Evolutionary conservation across 2,113 vertebrate genomes (phyloP).

Genomic region (Pao palembangensis): DNA sequence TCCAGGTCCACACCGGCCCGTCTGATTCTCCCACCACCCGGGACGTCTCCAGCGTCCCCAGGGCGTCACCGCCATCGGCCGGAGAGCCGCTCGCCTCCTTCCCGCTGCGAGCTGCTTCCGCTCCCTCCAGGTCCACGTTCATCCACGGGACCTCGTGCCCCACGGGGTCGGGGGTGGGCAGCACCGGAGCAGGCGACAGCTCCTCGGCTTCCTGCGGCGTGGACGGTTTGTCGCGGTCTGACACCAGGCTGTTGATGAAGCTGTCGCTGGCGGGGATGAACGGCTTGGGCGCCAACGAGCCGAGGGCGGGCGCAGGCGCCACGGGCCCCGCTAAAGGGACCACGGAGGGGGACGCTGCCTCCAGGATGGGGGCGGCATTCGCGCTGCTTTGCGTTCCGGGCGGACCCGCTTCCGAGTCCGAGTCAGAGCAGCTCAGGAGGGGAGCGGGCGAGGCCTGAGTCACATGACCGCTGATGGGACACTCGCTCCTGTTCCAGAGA

Average conservation of each 20-base stretch:
- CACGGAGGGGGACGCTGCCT: constrained; percentile 51
- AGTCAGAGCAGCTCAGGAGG: constrained; percentile 77
- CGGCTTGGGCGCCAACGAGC: constrained; percentile 44
- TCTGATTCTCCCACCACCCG: constrained; percentile 75
- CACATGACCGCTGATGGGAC: constrained; percentile 82
- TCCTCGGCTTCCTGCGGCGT: constrained; percentile 27
- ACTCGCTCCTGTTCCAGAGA: constrained; percentile 70
- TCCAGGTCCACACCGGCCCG: constrained; percentile 86
- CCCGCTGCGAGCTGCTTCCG: constrained; percentile 51
- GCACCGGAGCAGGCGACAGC: constrained; percentile 11
- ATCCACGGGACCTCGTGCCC: constrained; percentile 81
- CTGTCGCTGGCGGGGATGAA: constrained; percentile 74
- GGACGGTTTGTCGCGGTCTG: constrained; percentile 57
- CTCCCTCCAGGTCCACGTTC: constrained; percentile 89
- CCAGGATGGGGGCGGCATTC: constrained; percentile 31
- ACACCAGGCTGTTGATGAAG: constrained; percentile 76
- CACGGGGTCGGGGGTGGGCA: constrained; percentile 25
- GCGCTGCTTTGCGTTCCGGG: constrained; percentile 28
- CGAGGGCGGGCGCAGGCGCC: constrained; percentile 9
- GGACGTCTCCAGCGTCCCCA: constrained; percentile 76
- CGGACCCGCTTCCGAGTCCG: constrained; percentile 63
- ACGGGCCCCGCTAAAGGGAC: constrained; percentile 41
- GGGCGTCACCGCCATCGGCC: constrained; percentile 48
- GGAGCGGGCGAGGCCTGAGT: constrained; percentile 76
- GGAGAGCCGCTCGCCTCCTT: background rate